Percentiles rank a stretch among this genome's conserved stretches.
phyloP scores from a whole-genome alignment of 1,140 invertebrate species.

The Zaprionus kolodkinae region DNA sequence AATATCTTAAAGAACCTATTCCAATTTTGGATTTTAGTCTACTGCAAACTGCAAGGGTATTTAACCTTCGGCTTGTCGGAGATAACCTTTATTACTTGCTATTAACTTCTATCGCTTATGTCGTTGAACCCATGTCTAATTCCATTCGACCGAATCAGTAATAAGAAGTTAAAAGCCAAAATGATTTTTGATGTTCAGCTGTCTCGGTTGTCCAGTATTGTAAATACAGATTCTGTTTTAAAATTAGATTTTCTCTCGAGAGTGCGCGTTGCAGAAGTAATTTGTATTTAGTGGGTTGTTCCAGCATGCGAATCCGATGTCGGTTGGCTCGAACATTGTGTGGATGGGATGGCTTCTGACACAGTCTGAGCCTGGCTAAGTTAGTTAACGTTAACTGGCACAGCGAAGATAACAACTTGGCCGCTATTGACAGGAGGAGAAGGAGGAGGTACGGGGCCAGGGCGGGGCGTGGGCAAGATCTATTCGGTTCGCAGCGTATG shows the following conservation, averaged over 20 bases:
- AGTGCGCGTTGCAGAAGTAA: neutral
- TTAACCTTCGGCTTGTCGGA: too few relatives aligned
- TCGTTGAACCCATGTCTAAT: constrained; percentile 49
- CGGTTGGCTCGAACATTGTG: neutral
- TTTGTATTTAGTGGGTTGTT: constrained; percentile 1
- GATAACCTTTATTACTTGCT: too few relatives aligned
- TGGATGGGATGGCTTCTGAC: constrained; percentile 22
- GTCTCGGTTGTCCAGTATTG: neutral
- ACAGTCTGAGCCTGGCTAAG: constrained; percentile 21
- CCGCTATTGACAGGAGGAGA: constrained; percentile 28
- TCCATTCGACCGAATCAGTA: constrained; percentile 22
- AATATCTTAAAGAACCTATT: too few relatives aligned
- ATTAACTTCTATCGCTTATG: neutral
- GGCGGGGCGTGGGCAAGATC: constrained; percentile 18
- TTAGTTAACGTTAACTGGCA: constrained; percentile 43
- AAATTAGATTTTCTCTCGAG: too few relatives aligned
- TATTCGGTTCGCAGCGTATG: constrained; percentile 21
- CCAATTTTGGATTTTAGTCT: too few relatives aligned
- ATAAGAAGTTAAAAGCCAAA: constrained; percentile 56
- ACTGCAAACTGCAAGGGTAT: too few relatives aligned
- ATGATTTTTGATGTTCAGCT: constrained; percentile 34
- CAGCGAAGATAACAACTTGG: constrained; percentile 45
- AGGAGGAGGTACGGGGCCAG: constrained; percentile 15
- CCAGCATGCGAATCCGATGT: neutral
- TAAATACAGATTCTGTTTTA: neutral